These are phyloP conservation scores for Bolinopsis microptera DNA, from an alignment of 37 sponge, comb jelly and placozoan genomes.

Conservation along the genomic window DNA sequence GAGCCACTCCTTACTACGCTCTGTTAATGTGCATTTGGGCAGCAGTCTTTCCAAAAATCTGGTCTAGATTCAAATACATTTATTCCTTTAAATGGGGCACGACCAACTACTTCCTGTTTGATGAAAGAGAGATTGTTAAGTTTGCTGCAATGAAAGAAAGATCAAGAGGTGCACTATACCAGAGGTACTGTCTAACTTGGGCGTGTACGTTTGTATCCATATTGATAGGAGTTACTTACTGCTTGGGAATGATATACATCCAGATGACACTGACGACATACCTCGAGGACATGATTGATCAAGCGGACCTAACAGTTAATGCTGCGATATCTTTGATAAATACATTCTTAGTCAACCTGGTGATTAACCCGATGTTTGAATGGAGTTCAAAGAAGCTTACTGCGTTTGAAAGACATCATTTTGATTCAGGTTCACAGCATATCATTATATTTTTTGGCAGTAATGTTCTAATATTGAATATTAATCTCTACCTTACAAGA, in stretches of 20 bases:
- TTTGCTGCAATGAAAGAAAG: neutral
- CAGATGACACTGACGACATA: neutral
- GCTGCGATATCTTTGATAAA: neutral
- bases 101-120: slow-evolving; percentile 9
- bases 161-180: no score
- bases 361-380: neutral
- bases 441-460: no score
- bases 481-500: no score
- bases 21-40: neutral
- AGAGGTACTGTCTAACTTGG: neutral
- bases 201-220: neutral
- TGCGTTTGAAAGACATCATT: neutral
- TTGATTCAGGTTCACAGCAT: slow-evolving; percentile 35
- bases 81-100: slow-evolving; percentile 32
- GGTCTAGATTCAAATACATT: slow-evolving; percentile 18
- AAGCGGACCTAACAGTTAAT: neutral
- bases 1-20: slow-evolving; percentile 1
- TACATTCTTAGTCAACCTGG: neutral
- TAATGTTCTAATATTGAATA: no score
- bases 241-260: neutral
- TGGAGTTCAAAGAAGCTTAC: neutral
- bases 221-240: neutral
- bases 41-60: neutral
- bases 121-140: neutral
- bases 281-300: neutral